These are phyloP conservation scores for Melieria omissa DNA, from an alignment of 2,888 invertebrate genomes.

Conservation along the genomic window DNA sequence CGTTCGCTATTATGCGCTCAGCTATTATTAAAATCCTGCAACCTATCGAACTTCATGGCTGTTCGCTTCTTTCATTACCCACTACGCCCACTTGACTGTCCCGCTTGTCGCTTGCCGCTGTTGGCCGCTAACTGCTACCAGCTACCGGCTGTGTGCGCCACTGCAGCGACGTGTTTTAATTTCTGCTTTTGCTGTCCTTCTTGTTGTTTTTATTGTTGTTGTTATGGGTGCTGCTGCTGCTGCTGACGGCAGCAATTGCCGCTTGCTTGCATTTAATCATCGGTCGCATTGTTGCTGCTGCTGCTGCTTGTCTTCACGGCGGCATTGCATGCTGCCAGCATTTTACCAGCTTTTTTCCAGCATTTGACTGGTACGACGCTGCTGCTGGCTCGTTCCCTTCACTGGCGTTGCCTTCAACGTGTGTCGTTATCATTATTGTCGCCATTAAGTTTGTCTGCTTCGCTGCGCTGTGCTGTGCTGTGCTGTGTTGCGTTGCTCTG, in stretches of 20 bases:
- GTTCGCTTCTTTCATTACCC: too few species aligned
- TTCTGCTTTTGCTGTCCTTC: constrained; percentile 29
- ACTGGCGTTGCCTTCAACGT: constrained; percentile 5
- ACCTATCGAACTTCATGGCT: too few species aligned
- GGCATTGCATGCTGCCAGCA: constrained; percentile 29
- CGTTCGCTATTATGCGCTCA: too few species aligned
- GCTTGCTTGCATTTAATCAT: too few species aligned
- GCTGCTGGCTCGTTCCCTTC: not conserved
- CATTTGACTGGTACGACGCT: not conserved
- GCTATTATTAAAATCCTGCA: too few species aligned
- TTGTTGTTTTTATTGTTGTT: constrained; percentile 8
- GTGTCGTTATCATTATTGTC: constrained; percentile 60
- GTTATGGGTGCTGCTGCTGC: not conserved
- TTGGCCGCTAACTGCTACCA: too few species aligned
- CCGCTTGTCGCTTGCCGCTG: too few species aligned
- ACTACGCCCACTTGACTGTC: too few species aligned
- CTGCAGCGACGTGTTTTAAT: constrained; percentile 2
- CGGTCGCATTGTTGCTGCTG: not conserved
- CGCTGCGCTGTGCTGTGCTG: constrained; percentile 6
- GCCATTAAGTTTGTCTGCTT: constrained; percentile 54
- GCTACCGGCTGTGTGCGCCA: too few species aligned
- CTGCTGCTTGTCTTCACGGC: constrained; percentile 26
- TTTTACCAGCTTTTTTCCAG: not conserved
- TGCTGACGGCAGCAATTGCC: too few species aligned
- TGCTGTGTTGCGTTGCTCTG: too few species aligned